These are phyloP conservation scores for Lepisosteus oculatus DNA, from an alignment of 2,113 vertebrate species.

Conservation along the genomic window DNA sequence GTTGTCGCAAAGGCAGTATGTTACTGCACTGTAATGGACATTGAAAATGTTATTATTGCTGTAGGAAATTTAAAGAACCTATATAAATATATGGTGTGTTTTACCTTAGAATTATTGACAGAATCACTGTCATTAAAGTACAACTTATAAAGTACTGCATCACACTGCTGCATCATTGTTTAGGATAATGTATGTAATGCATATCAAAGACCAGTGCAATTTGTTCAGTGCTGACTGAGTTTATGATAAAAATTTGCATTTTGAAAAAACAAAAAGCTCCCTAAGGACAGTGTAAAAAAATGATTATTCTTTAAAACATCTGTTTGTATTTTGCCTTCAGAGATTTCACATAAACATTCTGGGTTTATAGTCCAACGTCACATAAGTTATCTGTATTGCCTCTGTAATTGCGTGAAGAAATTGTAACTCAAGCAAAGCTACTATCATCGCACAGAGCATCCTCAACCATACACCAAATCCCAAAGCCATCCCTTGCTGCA, in stretches of 20 bases:
- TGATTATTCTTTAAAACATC: neutral
- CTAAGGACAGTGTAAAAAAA: neutral
- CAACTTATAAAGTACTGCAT: neutral
- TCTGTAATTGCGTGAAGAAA: neutral
- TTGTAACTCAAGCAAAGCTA: neutral
- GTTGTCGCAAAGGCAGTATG: neutral
- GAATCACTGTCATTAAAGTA: neutral
- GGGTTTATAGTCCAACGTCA: neutral
- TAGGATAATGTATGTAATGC: too few relatives aligned
- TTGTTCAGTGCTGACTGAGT: too few relatives aligned
- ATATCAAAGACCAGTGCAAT: too few relatives aligned
- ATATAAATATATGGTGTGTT: neutral
- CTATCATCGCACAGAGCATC: neutral
- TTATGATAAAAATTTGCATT: neutral
- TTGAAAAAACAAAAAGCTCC: slow-evolving; percentile 2
- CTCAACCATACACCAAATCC: too few relatives aligned
- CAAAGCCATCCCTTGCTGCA: neutral
- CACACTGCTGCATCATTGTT: neutral
- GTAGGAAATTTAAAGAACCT: neutral
- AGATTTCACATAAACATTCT: neutral
- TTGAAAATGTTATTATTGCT: neutral
- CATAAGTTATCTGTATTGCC: neutral
- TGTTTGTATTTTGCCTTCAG: neutral
- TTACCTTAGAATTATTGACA: neutral
- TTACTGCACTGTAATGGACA: neutral